phyloP scores from a whole-genome alignment of 2,797 vertebrate species.

The Scarus forsteni region DNA sequence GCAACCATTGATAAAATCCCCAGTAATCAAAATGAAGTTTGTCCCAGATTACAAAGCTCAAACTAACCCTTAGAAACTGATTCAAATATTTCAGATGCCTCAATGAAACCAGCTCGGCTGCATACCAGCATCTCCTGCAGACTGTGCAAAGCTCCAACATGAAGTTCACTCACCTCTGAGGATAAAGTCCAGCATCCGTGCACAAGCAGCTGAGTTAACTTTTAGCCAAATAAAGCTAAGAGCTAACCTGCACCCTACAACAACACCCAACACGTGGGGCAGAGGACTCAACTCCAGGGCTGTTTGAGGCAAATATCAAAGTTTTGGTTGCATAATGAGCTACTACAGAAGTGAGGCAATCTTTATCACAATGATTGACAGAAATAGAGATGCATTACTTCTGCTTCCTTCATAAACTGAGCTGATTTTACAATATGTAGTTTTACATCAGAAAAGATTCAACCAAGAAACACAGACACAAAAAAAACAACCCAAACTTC shows the following conservation, averaged over 20 bases:
- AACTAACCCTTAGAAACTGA: constrained; percentile 7
- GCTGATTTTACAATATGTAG: too few species aligned
- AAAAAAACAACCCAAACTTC: too few species aligned
- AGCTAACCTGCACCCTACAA: neutral
- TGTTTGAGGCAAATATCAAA: neutral
- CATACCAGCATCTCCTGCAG: constrained; percentile 10
- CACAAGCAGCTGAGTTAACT: constrained; percentile 20
- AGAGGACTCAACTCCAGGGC: neutral
- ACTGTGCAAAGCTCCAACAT: neutral
- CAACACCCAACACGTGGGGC: neutral
- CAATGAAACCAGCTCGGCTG: constrained; percentile 23
- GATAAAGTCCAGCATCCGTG: constrained; percentile 36
- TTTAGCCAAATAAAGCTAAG: constrained; percentile 23
- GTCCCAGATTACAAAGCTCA: too few species aligned
- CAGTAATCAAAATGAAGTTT: too few species aligned
- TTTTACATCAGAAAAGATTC: too few species aligned
- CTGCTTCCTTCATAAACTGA: too few species aligned
- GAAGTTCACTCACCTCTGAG: neutral
- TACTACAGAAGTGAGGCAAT: neutral
- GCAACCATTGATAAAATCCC: neutral
- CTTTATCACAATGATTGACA: too few species aligned
- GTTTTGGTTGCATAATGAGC: neutral
- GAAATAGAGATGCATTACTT: too few species aligned
- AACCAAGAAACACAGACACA: too few species aligned
- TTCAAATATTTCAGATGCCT: neutral